Base-by-base conservation (phyloP, 2,888 invertebrate genomes). In the Adelognathus sp. region DNA sequence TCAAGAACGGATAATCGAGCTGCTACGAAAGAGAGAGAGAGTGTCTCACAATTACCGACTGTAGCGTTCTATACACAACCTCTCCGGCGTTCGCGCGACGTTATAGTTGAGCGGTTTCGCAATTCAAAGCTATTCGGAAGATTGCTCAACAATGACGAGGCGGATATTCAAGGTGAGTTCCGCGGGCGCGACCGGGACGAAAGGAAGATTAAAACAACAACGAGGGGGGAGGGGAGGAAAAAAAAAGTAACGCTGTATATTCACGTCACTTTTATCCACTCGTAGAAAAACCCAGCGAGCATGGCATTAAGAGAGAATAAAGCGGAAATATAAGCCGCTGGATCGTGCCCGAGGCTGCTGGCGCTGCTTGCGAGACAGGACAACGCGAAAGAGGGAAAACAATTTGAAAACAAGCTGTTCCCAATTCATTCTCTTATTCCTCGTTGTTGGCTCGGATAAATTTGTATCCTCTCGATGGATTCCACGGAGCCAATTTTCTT, bases 141-240 rank as follows among this genome's bases (percentile, higher is more conserved):
- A 79, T 73, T 78, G 80, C 82, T 80, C 80, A 64, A 82, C 77
- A 79, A 85, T 86, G 83, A 87, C 83, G 74, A 73, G 29, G 79
- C 76, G 75, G 73, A 77, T 84, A 80, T 69, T 58, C 39, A 58
- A 58, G 56, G 39, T 69, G 61, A 64, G 50, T 31, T 33, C 39
- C 4, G 69, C 36, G 41, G 39, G 39, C 27, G 7, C 60, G 36
- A 56, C 63, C 52, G 27, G 58, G 50, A 54, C 39, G 29, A 61
- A 60, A 60, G 31, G 11, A 39, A 39, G 31, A 66, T 16, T 27
- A 44, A 39, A 24, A 60, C n/a, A n/a, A n/a, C n/a, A n/a, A n/a
- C n/a, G 54, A 66, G 21, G 24, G 16, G 39, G 14, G 27, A 39
- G 14, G n/a, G 31, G n/a, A 33, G 46, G 24, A 41, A 60, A 39